Evolutionary conservation across 92 coral and sea anemone species (phyloP), one percentile per base, ranked within the genome.

Genomic region (Phymanthus crucifer): DNA sequence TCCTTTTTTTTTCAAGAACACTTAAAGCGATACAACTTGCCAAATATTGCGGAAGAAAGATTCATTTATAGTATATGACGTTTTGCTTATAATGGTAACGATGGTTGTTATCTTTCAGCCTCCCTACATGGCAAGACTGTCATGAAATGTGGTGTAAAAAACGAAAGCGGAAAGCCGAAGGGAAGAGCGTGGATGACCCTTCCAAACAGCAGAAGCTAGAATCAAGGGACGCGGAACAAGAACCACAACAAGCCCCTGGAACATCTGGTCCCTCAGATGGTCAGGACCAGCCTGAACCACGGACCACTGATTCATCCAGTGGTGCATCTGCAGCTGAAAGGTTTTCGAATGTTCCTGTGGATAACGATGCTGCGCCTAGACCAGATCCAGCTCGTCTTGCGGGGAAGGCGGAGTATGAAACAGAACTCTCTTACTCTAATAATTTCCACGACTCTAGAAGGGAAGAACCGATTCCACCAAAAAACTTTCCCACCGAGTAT

Each of bases 101-200:
- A 23, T 21, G 17, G 4, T 58, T 76, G 23, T 18, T 80, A 19
- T 40, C 27, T 71, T 78, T 33, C 72, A 96, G 99, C 89, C 89
- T 96, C 37, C 99, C 99, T 37, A 88, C 93, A 23, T 96, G 99
- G 99, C 99, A 96, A 78, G 99, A 96, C 84, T 96, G 99, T 68
- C 99, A 96, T 66, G 99, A 96, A 78, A 96, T 96, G 99, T 93
- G 98, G 98, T 91, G 99, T 78, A 96, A 96, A 84, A 96, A 93
- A 70, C 84, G 99, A 54, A 90, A 97, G 70, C 96, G 98, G 56
- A 93, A 93, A 66, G 90, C 89, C 34, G 99, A 92, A 26, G 87
- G 85, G 21, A 86, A 84, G 73, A 80, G 21, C 27, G 73, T 83
- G 40, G 98, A 90, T 3, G 98, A 96, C 40, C 79, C 88, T 0